phyloP scores from a whole-genome alignment of 2,113 vertebrate species.

The Gobiocypris rarus region DNA sequence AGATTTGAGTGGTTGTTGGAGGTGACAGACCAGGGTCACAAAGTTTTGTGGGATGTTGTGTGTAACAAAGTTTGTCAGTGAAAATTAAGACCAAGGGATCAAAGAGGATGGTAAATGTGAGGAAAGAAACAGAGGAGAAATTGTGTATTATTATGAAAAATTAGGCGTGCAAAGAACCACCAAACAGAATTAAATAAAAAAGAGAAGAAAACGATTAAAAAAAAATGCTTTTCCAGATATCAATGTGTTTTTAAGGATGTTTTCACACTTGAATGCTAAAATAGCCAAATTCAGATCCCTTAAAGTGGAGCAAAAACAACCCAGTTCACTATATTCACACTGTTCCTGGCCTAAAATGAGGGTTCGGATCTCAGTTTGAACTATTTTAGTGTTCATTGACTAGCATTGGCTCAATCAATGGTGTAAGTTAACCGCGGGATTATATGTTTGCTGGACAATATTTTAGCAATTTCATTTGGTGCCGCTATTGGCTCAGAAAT shows the following conservation, averaged over 20 bases:
- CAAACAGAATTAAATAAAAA: neutral
- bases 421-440: neutral
- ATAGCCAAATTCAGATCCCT: neutral
- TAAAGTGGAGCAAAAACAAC: neutral
- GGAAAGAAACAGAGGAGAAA: neutral
- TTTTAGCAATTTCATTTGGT: neutral
- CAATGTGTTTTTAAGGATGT: slow-evolving; percentile 13
- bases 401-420: neutral
- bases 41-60: slow-evolving; percentile 26
- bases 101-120: slow-evolving; percentile 17
- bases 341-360: neutral
- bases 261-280: slow-evolving; percentile 11
- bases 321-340: neutral
- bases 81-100: neutral
- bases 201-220: slow-evolving; percentile 33
- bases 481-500: neutral
- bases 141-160: neutral
- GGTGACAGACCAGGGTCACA: slow-evolving; percentile 17
- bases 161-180: neutral
- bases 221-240: neutral
- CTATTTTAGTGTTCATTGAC: neutral
- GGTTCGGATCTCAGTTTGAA: neutral
- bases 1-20: slow-evolving; percentile 42
- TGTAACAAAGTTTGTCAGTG: slow-evolving; percentile 55
- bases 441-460: neutral